Base-by-base conservation (phyloP, 2,797 vertebrate species). In the Parotocinclus haroldoi region DNA sequence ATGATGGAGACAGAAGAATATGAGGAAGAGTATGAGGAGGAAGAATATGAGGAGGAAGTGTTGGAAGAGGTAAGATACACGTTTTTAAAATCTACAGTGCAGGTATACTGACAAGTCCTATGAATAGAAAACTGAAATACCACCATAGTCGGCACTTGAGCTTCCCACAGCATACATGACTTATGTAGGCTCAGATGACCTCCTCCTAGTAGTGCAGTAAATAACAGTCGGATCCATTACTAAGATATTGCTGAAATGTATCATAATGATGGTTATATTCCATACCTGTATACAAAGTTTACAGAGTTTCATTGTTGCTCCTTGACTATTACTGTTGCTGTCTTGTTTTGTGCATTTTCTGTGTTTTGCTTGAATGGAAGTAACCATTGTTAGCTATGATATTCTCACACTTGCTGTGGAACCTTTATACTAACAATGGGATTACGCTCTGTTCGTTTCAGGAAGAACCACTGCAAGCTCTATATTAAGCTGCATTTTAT, bases 1-100 rank as follows among this genome's bases (percentile, higher is more conserved):
- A 85, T 76, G 63, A 92, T 92, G 90, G 71, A 88, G 69, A 83
- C 92, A 58, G 92, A 92, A 59, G 92, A 93, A 54, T 71, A 69
- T 74, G 84, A 80, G 39, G 84, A 89, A 0, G 85, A 86, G 37
- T 82, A 78, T 55, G 91, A 92, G 53, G 91, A 51, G n/a, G 14
- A 27, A 27, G 48, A 50, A 11, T 70, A 71, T 72, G 84, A 79
- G 42, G 85, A 89, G 0, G 86, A 85, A 42, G 81, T 78, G 42
- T 91, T 92, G 56, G 92, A 80, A 55, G 76, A 93, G 94, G 96
- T 98, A 94, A 94, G 93, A 71, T 27, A 54, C 16, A 52, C 11
- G 39, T 9, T 54, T 19, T 63, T 38, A 27, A 18, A 18, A 19
- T 53, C 6, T 39, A 16, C 17, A 45, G 49, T 55, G 61, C 55